phyloP scores from a whole-genome alignment of 2,888 invertebrate species.

The Panopea generosa region DNA sequence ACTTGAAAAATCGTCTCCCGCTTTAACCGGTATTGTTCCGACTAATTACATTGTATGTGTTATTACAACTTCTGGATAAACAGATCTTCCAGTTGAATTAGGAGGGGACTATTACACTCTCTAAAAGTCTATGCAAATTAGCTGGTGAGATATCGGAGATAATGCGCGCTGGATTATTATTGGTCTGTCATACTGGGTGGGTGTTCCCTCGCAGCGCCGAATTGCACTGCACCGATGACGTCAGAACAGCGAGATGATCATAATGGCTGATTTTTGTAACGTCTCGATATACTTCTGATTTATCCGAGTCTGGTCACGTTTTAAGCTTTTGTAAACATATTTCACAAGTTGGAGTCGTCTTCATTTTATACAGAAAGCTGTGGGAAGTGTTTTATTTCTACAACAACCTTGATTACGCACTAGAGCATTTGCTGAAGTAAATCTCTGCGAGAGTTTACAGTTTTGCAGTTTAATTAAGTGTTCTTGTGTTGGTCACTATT shows the following conservation, averaged over 20 bases:
- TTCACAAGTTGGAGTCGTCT: conserved; percentile 62
- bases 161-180: conserved; percentile 29
- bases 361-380: conserved; percentile 15
- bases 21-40: conserved; percentile 46
- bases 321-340: conserved; percentile 68
- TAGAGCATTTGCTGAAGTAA: no score
- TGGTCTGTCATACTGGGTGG: conserved; percentile 41
- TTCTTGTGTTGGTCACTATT: no score
- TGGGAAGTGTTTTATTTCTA: conserved; percentile 8
- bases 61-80: conserved; percentile 49
- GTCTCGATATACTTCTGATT: conserved; percentile 64
- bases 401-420: not conserved
- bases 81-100: conserved; percentile 41
- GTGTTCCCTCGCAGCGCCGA: conserved; percentile 42
- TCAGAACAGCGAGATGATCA: conserved; percentile 48
- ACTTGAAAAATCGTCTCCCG: conserved; percentile 31
- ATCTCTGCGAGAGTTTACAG: no score
- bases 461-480: no score
- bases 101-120: conserved; percentile 25
- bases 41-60: conserved; percentile 50
- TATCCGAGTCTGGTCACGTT: conserved; percentile 61
- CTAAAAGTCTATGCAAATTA: conserved; percentile 54
- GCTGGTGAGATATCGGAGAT: conserved; percentile 13
- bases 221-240: conserved; percentile 53
- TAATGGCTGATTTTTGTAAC: conserved; percentile 59